These are phyloP conservation scores for Sitta carolinensis DNA, from an alignment of 2,797 vertebrate genomes.

Conservation along the genomic window DNA sequence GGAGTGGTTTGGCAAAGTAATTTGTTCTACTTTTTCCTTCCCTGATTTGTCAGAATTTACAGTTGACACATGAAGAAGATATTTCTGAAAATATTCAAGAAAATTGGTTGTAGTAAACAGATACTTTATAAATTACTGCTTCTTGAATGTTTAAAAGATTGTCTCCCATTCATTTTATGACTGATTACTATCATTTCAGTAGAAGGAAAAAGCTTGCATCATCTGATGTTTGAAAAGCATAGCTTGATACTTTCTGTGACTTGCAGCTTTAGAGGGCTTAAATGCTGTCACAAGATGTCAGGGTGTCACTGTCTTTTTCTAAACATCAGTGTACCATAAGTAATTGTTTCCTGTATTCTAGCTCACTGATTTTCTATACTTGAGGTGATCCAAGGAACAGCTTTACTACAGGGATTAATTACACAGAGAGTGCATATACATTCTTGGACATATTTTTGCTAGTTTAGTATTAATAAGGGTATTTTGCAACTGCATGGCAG, in stretches of 20 bases:
- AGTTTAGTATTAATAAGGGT: constrained; percentile 9
- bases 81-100: too few relatives aligned
- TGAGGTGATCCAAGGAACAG: constrained; percentile 21
- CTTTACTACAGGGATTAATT: constrained; percentile 49
- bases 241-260: constrained; percentile 29
- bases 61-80: neutral
- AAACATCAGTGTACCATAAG: constrained; percentile 16
- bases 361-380: constrained; percentile 24
- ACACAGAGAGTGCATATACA: neutral
- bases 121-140: constrained; percentile 15
- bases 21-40: neutral
- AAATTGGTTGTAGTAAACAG: neutral
- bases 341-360: constrained; percentile 52
- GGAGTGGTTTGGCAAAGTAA: neutral
- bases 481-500: neutral
- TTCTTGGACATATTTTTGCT: constrained; percentile 22
- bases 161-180: constrained; percentile 21
- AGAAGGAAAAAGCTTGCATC: neutral
- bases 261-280: neutral
- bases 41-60: neutral
- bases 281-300: neutral
- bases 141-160: constrained; percentile 28
- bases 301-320: constrained; percentile 12
- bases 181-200: constrained; percentile 20
- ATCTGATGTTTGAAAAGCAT: neutral